Percentiles rank a stretch among this genome's conserved stretches.
These are phyloP conservation scores for Venusia cambrica DNA, from an alignment of 2,888 invertebrate species.

Conservation along the genomic window DNA sequence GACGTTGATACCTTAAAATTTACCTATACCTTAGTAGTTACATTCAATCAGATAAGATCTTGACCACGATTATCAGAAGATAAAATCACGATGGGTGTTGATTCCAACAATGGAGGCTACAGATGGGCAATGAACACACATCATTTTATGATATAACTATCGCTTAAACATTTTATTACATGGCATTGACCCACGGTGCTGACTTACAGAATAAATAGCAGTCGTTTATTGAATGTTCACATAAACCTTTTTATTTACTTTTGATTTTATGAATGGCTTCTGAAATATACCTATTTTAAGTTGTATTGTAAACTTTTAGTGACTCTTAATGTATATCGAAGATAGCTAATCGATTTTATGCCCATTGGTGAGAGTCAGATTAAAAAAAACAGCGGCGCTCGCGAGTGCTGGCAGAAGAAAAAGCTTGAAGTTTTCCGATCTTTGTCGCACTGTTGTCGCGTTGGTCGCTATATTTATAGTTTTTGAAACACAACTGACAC, in stretches of 20 bases:
- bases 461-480: too few species aligned
- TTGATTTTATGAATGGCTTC: slow-evolving; percentile 2
- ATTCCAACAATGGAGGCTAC: slow-evolving; percentile 34
- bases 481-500: too few species aligned
- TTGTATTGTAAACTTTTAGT: slow-evolving; percentile 4
- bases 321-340: background rate
- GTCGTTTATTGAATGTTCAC: slow-evolving; percentile 5
- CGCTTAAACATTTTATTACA: slow-evolving; percentile 18
- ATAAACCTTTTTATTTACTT: slow-evolving; percentile 8
- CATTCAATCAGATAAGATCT: too few species aligned
- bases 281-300: slow-evolving; percentile 6
- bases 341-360: too few species aligned
- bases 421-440: too few species aligned
- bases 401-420: too few species aligned
- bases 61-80: slow-evolving; percentile 30
- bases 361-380: too few species aligned
- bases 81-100: slow-evolving; percentile 35
- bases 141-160: slow-evolving; percentile 14
- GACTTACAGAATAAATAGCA: slow-evolving; percentile 1
- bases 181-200: slow-evolving; percentile 23
- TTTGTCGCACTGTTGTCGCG: too few species aligned
- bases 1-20: too few species aligned
- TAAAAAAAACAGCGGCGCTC: too few species aligned
- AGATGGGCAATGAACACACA: slow-evolving; percentile 6
- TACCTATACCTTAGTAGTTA: too few species aligned